Conservation (phyloP, 2,113 vertebrate species). For the Eulemur rufifrons region DNA sequence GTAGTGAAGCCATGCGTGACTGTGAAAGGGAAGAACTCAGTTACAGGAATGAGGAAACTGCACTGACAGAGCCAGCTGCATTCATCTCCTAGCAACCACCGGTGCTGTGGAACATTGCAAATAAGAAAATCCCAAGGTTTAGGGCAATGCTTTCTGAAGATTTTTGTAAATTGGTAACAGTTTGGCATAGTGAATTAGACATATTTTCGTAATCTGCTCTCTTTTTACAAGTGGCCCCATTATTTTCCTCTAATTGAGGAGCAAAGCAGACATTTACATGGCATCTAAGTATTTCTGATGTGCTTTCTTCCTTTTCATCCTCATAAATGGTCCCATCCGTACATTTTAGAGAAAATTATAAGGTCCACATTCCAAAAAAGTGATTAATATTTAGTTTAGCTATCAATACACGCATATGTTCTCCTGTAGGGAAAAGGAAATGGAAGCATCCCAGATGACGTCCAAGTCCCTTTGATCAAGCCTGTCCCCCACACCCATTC, state of each 20-base stretch:
- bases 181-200: background rate
- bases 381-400: background rate
- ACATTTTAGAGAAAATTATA: background rate
- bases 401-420: background rate
- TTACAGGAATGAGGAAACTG: background rate
- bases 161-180: slow-evolving; percentile 54
- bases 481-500: background rate
- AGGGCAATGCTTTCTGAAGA: slow-evolving; percentile 46
- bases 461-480: accelerated
- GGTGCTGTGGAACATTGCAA: background rate
- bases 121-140: slow-evolving; percentile 43
- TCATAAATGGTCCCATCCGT: background rate
- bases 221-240: slow-evolving; percentile 54
- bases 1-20: background rate
- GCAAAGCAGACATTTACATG: background rate
- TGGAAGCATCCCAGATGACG: background rate
- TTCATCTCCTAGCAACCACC: slow-evolving; percentile 7
- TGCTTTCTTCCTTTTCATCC: background rate
- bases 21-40: background rate
- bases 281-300: background rate
- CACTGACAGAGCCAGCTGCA: slow-evolving; percentile 1
- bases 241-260: slow-evolving; percentile 41
- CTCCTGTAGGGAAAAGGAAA: background rate
- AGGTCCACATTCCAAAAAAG: background rate
- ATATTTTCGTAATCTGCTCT: slow-evolving; percentile 40